Conservation (phyloP, 2,888 invertebrate species). For the Microctonus hyperodae region DNA sequence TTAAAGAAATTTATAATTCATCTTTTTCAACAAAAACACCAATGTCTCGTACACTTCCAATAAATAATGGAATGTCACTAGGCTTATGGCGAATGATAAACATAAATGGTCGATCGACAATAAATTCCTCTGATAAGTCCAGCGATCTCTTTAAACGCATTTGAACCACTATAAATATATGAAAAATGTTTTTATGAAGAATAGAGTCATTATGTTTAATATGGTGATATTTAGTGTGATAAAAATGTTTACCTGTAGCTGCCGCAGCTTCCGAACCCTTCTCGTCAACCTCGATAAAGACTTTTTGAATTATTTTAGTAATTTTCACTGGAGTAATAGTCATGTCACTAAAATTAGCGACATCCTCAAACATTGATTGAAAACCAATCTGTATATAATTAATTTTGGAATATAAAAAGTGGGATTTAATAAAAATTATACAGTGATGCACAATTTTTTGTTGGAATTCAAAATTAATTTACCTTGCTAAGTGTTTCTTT, state of each 20-base stretch:
- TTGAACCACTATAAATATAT: constrained; percentile 44
- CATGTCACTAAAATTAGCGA: constrained; percentile 63
- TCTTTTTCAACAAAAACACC: constrained; percentile 42
- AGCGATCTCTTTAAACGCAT: constrained; percentile 47
- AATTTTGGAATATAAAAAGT: constrained; percentile 5
- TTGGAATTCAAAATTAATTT: constrained; percentile 34
- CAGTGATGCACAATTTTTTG: too few relatives aligned
- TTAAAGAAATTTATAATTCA: constrained; percentile 50
- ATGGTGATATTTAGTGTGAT: neutral
- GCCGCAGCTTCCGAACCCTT: constrained; percentile 68
- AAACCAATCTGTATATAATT: constrained; percentile 62
- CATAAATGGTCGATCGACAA: constrained; percentile 62
- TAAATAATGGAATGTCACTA: constrained; percentile 52
- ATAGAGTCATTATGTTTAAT: neutral
- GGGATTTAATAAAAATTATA: neutral
- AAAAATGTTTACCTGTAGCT: constrained; percentile 62
- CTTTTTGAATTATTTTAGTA: constrained; percentile 65
- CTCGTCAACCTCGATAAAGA: constrained; percentile 67
- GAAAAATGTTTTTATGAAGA: neutral
- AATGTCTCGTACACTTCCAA: constrained; percentile 53
- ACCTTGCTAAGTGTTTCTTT: constrained; percentile 58
- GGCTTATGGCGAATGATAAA: constrained; percentile 54
- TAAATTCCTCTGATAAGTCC: constrained; percentile 48
- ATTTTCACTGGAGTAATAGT: constrained; percentile 59
- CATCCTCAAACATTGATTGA: constrained; percentile 57